Base-by-base conservation (phyloP, 2,888 invertebrate genomes). In the Galeopsomyia nigrocyanea region DNA sequence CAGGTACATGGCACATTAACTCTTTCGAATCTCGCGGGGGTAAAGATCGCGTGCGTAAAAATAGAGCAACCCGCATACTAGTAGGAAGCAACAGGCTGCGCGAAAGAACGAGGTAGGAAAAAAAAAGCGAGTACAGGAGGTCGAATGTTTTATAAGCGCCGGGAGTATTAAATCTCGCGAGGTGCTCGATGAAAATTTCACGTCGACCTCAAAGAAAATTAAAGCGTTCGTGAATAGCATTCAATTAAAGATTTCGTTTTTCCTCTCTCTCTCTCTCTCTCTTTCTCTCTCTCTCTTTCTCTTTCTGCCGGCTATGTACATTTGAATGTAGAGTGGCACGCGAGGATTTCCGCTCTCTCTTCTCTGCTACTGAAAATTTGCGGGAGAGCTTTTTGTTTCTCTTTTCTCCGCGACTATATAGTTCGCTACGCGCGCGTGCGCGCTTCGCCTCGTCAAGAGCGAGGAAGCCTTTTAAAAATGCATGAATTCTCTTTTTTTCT, bases 91-190 rank as follows among this genome's bases (percentile, higher is more conserved):
- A 55, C 68, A 62, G 61, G 68, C 55, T 68, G 55, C 46, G 17
- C 47, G 61, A 68, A 61, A 55, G 46, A 68, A 53, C 53, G 16
- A 55, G 58, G 53, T 26, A 17, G 67, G 31, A 31, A 10, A 39
- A 13, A 39, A 39, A 39, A 1, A 39, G 13, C 10, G 39, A 7
- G 39, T 10, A 7, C 13, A 39, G 39, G 39, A 57, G 50, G 46
- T 46, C 68, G 47, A 62, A 62, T 68, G 53, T 55, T 68, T 68
- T 62, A 62, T 68, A 62, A 62, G 17, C 55, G 55, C 16, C 55
- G 17, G 31, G 55, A 53, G 47, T 47, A 68, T 68, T 55, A 49
- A 55, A 68, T 68, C 68, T 62, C 61, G 61, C 55, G 60, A 55
- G 68, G 16, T 49, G 55, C 39, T 22, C 0, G 53, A 67, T 67